Evolutionary conservation across 2,888 invertebrate genomes (phyloP).

Genomic region (Spisula subtruncata): DNA sequence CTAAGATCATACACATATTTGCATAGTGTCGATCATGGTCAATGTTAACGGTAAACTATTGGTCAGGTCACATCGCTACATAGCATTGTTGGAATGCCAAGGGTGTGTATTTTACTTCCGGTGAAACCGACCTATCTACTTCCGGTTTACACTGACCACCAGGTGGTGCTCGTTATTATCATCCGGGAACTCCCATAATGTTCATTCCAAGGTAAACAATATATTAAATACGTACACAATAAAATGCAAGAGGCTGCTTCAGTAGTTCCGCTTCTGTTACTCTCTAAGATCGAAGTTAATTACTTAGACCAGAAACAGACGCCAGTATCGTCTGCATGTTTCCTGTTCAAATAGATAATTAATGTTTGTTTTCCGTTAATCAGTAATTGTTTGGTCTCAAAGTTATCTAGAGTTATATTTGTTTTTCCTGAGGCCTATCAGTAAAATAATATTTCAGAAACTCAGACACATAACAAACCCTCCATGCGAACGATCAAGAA

Average conservation of each 20-base stretch:
- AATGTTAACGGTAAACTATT: too few relatives aligned
- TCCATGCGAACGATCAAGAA: conserved; percentile 7
- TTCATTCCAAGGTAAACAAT: too few relatives aligned
- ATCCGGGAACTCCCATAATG: background rate
- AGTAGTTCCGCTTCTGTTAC: background rate
- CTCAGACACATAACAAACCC: background rate
- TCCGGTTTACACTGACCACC: background rate
- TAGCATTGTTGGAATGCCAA: background rate
- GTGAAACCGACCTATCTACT: too few relatives aligned
- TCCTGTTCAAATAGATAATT: conserved; percentile 21
- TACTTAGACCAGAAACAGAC: background rate
- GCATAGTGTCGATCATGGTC: too few relatives aligned
- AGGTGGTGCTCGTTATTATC: background rate
- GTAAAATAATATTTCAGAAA: background rate
- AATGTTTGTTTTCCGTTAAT: conserved; percentile 8
- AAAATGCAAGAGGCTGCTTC: background rate
- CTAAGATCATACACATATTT: too few relatives aligned
- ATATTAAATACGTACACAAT: background rate
- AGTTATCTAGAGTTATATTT: conserved; percentile 9
- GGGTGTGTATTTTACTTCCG: background rate
- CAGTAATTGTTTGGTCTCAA: conserved; percentile 14
- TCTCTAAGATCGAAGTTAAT: background rate
- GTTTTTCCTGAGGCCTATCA: background rate
- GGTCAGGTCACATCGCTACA: background rate
- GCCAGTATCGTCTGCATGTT: background rate